phyloP scores from a whole-genome alignment of 2,888 invertebrate species.

The Aporophyla nigra region DNA sequence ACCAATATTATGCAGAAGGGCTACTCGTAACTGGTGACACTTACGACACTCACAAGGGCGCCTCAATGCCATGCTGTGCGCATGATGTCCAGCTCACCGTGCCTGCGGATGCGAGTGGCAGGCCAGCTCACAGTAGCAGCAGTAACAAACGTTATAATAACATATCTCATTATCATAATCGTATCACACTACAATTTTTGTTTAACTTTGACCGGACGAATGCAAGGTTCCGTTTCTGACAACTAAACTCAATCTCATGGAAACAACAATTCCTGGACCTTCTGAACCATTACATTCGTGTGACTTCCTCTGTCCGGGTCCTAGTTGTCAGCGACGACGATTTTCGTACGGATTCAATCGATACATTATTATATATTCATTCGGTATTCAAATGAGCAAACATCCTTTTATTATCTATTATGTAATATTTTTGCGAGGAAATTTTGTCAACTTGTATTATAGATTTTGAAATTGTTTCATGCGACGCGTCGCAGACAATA shows the following conservation, averaged over 20 bases:
- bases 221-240: background rate
- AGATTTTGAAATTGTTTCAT: background rate
- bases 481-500: background rate
- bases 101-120: background rate
- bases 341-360: conserved; percentile 11
- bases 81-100: too few species aligned
- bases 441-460: background rate
- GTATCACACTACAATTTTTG: background rate
- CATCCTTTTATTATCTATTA: background rate
- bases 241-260: background rate
- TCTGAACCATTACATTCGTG: background rate
- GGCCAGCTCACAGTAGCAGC: background rate
- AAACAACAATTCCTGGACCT: background rate
- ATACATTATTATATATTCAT: conserved; percentile 20
- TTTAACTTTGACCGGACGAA: background rate
- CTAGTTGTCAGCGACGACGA: background rate
- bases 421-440: background rate
- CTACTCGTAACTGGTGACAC: background rate
- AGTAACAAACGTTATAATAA: background rate
- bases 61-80: background rate
- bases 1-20: conserved; percentile 6
- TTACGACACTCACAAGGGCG: too few species aligned
- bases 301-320: background rate
- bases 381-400: background rate
- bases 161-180: background rate